These are phyloP conservation scores for Holacanthella duospinosa DNA, from an alignment of 2,888 invertebrate species.

Conservation along the genomic window DNA sequence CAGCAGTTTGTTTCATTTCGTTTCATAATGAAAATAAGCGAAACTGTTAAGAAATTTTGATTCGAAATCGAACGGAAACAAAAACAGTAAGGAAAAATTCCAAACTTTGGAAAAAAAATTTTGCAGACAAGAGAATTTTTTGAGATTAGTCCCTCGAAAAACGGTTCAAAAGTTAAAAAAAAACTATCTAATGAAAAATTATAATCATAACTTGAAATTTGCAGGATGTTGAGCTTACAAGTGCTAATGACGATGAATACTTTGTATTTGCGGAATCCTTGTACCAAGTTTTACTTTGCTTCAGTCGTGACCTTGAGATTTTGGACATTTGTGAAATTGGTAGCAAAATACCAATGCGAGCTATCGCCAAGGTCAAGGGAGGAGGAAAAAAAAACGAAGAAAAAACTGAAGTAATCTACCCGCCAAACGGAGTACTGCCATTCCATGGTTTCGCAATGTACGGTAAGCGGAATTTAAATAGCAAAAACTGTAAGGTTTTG, in stretches of 20 bases:
- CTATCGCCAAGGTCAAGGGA: slow-evolving; percentile 61
- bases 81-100: too few relatives aligned
- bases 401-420: slow-evolving; percentile 66
- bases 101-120: too few relatives aligned
- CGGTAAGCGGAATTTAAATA: slow-evolving; percentile 50
- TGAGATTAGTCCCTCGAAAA: too few relatives aligned
- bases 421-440: slow-evolving; percentile 88
- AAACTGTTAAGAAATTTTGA: too few relatives aligned
- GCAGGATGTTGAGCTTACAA: slow-evolving; percentile 82
- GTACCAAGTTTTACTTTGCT: slow-evolving; percentile 83
- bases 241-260: slow-evolving; percentile 94
- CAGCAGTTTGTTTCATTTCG: too few relatives aligned
- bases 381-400: slow-evolving; percentile 46
- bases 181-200: too few relatives aligned
- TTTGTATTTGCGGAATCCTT: slow-evolving; percentile 94
- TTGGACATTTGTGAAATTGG: slow-evolving; percentile 55
- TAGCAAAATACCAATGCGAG: slow-evolving; percentile 56
- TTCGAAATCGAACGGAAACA: too few relatives aligned
- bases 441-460: slow-evolving; percentile 98
- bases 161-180: too few relatives aligned
- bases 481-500: neutral
- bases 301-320: slow-evolving; percentile 77
- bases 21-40: too few relatives aligned
- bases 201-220: too few relatives aligned
- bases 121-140: too few relatives aligned